A percentile compares a stretch with the other conserved stretches of the same genome.
These are phyloP conservation scores for Chrysolina oricalcia DNA, from an alignment of 2,888 invertebrate species.

Conservation along the genomic window DNA sequence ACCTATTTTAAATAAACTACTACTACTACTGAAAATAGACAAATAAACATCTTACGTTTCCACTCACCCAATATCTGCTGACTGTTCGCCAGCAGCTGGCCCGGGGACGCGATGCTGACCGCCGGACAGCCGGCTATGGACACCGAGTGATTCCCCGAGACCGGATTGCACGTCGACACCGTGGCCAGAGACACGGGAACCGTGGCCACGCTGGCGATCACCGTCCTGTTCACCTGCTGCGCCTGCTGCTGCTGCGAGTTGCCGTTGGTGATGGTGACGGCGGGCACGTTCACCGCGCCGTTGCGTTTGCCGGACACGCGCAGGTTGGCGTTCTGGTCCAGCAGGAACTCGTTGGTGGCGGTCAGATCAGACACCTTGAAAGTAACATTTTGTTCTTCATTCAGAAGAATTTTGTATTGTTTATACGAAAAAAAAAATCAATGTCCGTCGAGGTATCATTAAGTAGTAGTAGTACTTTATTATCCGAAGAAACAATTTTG, in stretches of 20 bases:
- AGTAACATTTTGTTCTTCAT: background rate
- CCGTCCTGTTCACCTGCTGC: conserved; percentile 73
- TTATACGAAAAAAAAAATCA: no score
- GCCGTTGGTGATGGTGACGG: conserved; percentile 76
- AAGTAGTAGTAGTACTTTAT: no score
- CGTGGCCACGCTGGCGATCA: conserved; percentile 76
- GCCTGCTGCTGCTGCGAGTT: conserved; percentile 64
- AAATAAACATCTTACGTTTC: background rate
- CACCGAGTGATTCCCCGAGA: conserved; percentile 72
- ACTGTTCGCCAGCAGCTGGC: conserved; percentile 71
- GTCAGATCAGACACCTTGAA: conserved; percentile 79
- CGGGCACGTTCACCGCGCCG: conserved; percentile 76
- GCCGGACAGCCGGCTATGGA: conserved; percentile 75
- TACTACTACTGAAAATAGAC: no score
- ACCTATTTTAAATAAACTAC: no score
- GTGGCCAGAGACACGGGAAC: conserved; percentile 78
- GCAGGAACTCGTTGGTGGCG: conserved; percentile 84
- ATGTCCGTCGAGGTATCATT: no score
- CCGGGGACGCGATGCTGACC: conserved; percentile 76
- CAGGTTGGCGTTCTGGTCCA: conserved; percentile 85
- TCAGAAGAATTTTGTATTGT: no score
- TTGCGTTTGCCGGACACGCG: conserved; percentile 76
- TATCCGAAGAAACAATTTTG: no score
- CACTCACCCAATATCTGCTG: conserved; percentile 70
- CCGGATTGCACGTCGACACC: conserved; percentile 73